phyloP scores from a whole-genome alignment of 2,797 vertebrate species.

The Emys orbicularis region DNA sequence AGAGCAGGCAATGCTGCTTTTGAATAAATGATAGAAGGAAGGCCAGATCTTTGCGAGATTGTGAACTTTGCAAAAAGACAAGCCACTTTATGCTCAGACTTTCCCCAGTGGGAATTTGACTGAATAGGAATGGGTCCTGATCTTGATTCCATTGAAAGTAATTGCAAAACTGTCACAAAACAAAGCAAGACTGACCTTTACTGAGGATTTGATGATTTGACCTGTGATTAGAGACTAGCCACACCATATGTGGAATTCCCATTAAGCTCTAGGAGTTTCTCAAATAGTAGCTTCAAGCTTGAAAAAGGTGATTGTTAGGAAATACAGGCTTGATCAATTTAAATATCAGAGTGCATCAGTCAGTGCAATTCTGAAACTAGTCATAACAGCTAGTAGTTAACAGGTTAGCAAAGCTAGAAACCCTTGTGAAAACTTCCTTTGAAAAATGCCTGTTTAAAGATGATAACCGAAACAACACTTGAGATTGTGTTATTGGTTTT shows the following conservation, averaged over 20 bases:
- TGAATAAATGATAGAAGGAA: neutral
- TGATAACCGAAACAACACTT: neutral
- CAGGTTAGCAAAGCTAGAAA: neutral
- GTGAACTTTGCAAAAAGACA: neutral
- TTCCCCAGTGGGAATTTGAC: constrained; percentile 52
- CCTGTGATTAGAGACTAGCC: neutral
- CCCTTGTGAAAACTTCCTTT: neutral
- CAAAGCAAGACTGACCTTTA: neutral
- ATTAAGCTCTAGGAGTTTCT: neutral
- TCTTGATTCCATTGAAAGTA: constrained; percentile 59
- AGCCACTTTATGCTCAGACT: neutral
- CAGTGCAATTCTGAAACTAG: neutral
- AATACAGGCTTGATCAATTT: neutral
- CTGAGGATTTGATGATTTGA: constrained; percentile 28
- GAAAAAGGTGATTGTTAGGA: neutral
- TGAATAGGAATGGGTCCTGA: constrained; percentile 47
- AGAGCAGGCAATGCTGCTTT: neutral
- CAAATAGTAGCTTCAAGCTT: neutral
- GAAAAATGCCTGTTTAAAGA: neutral
- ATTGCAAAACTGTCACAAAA: constrained; percentile 57
- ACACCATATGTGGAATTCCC: neutral
- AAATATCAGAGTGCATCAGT: neutral
- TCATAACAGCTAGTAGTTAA: neutral
- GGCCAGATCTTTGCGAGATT: neutral
- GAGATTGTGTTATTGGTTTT: neutral